Conservation (phyloP, 2,888 invertebrate genomes). For the Quadriops clusia region DNA sequence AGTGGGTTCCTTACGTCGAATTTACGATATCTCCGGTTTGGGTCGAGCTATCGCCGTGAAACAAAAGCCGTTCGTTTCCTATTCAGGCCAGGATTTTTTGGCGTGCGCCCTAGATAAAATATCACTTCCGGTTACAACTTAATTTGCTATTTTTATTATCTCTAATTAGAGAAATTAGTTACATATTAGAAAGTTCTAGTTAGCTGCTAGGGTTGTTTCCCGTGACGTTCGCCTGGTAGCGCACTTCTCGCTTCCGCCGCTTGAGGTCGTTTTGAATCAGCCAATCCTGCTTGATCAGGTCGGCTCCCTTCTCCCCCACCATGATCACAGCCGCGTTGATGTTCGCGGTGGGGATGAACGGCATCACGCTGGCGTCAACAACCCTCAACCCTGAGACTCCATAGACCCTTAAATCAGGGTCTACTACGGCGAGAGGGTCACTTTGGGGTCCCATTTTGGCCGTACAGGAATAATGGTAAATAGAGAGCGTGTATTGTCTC, state of each 20-base stretch:
- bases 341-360: conserved; percentile 72
- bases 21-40: no score
- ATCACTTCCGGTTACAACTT: no score
- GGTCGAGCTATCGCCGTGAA: no score
- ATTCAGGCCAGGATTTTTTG: no score
- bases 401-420: conserved; percentile 62
- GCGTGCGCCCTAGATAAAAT: no score
- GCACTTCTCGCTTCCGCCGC: conserved; percentile 15
- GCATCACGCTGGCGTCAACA: conserved; percentile 81
- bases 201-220: no score
- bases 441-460: conserved; percentile 71
- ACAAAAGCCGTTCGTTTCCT: no score
- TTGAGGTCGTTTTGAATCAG: no score
- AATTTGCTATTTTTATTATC: no score
- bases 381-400: conserved; percentile 69
- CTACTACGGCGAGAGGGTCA: conserved; percentile 73
- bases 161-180: no score
- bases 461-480: conserved; percentile 76
- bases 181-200: no score
- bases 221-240: conserved; percentile 21
- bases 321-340: conserved; percentile 77
- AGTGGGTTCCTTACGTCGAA: no score
- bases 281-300: conserved; percentile 67
- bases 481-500: conserved; percentile 76
- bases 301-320: conserved; percentile 77